Conservation (phyloP, 35 echinoderm and acorn worm species). For the Lytechinus pictus region DNA sequence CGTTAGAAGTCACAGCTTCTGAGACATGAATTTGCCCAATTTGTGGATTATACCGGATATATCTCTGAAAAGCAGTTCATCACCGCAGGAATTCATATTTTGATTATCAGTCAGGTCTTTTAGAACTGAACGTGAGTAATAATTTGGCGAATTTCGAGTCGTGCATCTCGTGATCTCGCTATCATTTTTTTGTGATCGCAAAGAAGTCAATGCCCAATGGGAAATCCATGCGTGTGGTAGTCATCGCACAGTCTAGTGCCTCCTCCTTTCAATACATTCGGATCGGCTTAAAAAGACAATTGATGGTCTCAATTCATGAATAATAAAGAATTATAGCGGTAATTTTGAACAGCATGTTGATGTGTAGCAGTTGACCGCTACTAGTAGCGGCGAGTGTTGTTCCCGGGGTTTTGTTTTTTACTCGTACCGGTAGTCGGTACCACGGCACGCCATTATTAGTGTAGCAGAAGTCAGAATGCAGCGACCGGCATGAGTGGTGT, state of each 20-base stretch:
- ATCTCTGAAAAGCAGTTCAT: not conserved
- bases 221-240: not conserved
- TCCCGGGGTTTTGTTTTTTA: too few species aligned
- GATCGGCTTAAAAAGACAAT: not conserved
- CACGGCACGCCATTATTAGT: too few species aligned
- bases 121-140: not conserved
- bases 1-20: too few species aligned
- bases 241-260: not conserved
- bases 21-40: not conserved
- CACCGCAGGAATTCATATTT: not conserved
- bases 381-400: too few species aligned
- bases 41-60: conserved; percentile 12
- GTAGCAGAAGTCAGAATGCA: too few species aligned
- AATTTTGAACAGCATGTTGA: not conserved
- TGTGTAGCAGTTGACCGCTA: not conserved
- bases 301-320: not conserved
- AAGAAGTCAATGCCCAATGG: not conserved
- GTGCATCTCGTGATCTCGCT: not conserved
- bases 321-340: not conserved
- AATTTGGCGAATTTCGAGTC: not conserved
- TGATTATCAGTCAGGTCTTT: not conserved
- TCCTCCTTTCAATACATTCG: not conserved
- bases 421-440: too few species aligned
- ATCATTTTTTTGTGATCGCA: not conserved
- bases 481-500: too few species aligned